Conservation (phyloP, 2,888 invertebrate genomes). For the Drosophila limbata region DNA sequence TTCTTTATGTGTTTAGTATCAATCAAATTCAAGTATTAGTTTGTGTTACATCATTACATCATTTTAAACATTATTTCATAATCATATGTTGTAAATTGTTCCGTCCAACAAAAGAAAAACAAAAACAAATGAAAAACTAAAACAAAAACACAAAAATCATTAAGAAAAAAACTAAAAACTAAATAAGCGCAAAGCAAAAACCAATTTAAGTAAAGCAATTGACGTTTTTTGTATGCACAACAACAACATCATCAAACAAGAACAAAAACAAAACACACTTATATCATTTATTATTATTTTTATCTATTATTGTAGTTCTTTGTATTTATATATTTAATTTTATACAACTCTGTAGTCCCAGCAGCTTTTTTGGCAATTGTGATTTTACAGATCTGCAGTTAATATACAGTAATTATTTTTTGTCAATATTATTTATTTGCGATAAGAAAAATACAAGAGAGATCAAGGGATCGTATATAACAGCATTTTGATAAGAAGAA, state of each 20-base stretch:
- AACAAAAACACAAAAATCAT: conserved; percentile 32
- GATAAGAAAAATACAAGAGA: neutral
- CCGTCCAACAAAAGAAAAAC: conserved; percentile 69
- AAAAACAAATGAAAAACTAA: conserved; percentile 34
- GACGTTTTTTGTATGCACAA: conserved; percentile 32
- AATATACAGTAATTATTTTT: neutral
- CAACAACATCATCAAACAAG: conserved; percentile 13
- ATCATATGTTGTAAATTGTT: conserved; percentile 81
- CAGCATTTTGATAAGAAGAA: no score
- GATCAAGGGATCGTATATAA: neutral
- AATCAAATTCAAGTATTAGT: conserved; percentile 51
- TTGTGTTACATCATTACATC: conserved; percentile 41
- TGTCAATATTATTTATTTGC: neutral
- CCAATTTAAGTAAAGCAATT: conserved; percentile 39
- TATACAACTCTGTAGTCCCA: conserved; percentile 41
- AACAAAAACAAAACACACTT: conserved; percentile 15
- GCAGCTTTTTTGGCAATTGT: neutral
- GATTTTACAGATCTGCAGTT: neutral
- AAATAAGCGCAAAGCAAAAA: conserved; percentile 39
- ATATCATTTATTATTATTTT: conserved; percentile 19
- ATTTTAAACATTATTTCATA: conserved; percentile 74
- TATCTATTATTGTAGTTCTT: conserved; percentile 5
- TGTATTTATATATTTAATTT: conserved; percentile 15
- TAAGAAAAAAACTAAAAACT: conserved; percentile 31
- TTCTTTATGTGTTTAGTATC: conserved; percentile 35